A percentile compares a stretch with the other conserved stretches of the same genome.
Evolutionary conservation across 2,888 invertebrate species (phyloP).

Genomic region (Cacoxenus indagator): DNA sequence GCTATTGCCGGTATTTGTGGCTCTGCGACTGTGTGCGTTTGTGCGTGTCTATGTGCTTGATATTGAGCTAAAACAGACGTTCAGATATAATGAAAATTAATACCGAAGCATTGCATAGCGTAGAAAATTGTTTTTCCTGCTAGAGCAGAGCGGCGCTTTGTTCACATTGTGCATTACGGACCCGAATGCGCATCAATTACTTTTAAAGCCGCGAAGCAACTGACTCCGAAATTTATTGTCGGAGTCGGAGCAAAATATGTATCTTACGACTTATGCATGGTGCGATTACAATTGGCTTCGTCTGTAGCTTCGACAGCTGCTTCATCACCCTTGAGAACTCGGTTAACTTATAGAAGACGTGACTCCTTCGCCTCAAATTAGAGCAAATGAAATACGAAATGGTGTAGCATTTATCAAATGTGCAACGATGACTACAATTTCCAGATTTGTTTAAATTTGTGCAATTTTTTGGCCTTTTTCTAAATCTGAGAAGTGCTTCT

Average conservation of each 20-base stretch:
- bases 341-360: background rate
- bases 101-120: conserved; percentile 39
- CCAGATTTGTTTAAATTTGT: conserved; percentile 52
- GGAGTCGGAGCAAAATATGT: background rate
- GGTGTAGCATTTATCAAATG: background rate
- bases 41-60: conserved; percentile 27
- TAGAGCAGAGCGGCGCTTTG: background rate
- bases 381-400: conserved; percentile 8
- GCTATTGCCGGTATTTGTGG: background rate
- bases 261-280: background rate
- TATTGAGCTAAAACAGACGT: conserved; percentile 24
- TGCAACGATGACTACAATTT: background rate
- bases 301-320: background rate
- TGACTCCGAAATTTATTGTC: conserved; percentile 4
- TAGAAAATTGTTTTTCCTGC: conserved; percentile 40
- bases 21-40: no score
- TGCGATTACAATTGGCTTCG: conserved; percentile 6
- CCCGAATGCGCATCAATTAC: conserved; percentile 12
- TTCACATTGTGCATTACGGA: background rate
- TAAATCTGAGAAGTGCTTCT: background rate
- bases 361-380: background rate
- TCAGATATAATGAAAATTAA: conserved; percentile 45
- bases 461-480: background rate
- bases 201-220: conserved; percentile 11
- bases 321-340: background rate